These are phyloP conservation scores for Prinia subflava DNA, from an alignment of 2,113 vertebrate genomes.

Conservation along the genomic window DNA sequence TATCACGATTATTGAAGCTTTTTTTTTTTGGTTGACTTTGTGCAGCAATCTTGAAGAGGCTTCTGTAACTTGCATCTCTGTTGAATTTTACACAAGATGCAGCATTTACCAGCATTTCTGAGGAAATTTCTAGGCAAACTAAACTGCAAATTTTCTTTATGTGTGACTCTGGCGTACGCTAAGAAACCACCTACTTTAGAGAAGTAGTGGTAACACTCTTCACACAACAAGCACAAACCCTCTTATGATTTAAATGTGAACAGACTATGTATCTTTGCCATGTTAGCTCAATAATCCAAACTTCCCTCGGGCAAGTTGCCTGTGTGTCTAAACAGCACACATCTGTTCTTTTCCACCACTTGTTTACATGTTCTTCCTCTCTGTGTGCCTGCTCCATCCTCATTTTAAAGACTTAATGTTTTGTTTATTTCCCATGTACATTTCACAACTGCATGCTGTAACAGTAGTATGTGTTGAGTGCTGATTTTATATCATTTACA, in stretches of 20 bases:
- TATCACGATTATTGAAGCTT: background rate
- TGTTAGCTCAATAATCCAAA: conserved; percentile 24
- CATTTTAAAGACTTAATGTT: conserved; percentile 8
- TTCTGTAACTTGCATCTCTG: background rate
- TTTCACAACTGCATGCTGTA: background rate
- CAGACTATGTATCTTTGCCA: conserved; percentile 2
- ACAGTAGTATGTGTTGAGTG: background rate
- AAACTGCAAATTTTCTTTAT: background rate
- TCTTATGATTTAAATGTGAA: conserved; percentile 7
- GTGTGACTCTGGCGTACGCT: background rate
- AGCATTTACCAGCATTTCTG: background rate
- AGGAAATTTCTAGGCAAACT: background rate
- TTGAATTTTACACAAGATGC: background rate
- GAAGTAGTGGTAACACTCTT: background rate
- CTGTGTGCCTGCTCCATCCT: background rate
- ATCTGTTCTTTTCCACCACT: conserved; percentile 52
- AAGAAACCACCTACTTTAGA: background rate
- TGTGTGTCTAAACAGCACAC: conserved; percentile 31
- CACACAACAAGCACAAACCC: background rate
- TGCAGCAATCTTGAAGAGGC: background rate
- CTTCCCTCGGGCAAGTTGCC: conserved; percentile 4
- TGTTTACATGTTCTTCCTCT: conserved; percentile 40
- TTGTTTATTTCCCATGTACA: background rate
- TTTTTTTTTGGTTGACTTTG: background rate
- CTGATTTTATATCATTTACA: background rate